Conservation (phyloP, 2,113 vertebrate genomes). For the Turdus rufiventris region DNA sequence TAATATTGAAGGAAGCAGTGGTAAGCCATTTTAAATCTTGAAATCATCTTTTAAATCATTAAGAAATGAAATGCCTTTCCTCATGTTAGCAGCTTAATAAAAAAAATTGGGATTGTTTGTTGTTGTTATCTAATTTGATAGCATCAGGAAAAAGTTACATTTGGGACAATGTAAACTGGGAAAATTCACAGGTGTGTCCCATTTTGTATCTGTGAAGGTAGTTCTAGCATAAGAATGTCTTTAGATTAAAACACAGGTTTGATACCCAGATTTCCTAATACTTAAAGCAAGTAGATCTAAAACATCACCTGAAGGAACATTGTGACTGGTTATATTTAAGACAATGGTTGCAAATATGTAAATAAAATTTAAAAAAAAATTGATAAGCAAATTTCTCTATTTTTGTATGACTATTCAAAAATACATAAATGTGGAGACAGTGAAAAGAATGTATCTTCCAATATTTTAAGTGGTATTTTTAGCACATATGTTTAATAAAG, state of each 20-base stretch:
- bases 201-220: neutral
- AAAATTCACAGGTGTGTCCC: neutral
- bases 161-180: neutral
- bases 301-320: neutral
- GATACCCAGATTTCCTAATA: neutral
- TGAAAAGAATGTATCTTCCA: neutral
- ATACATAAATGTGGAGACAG: neutral
- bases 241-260: neutral
- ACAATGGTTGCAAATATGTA: neutral
- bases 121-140: neutral
- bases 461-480: neutral
- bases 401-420: neutral
- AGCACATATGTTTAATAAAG: neutral
- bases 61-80: neutral
- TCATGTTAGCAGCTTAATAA: neutral
- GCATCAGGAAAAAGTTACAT: neutral
- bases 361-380: no score
- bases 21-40: neutral
- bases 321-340: neutral
- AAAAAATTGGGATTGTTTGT: neutral
- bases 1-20: neutral
- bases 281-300: neutral
- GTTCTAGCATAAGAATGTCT: neutral
- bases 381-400: neutral
- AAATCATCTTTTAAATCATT: neutral